Base-by-base conservation (phyloP, 2,113 vertebrate genomes). In the Gymnorhina tibicen region DNA sequence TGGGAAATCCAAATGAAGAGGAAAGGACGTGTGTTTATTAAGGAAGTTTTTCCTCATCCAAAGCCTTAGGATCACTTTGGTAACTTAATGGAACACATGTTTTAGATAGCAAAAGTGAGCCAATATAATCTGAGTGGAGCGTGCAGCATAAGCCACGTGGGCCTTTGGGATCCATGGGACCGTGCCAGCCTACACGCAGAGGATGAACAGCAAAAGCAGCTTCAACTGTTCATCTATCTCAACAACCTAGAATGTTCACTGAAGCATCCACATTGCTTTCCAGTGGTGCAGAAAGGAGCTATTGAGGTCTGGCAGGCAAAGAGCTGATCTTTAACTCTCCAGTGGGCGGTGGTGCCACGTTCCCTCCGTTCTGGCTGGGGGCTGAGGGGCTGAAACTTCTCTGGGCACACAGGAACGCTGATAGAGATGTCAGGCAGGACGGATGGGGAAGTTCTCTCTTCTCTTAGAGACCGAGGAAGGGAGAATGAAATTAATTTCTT, bases 271-370 rank as follows among this genome's bases (percentile, higher is more conserved):
- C 53, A 5, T 32, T 64, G 82, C 73, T 91, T 82, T 93, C 64
- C 95, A 87, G 87, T 72, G 78, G 76, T 86, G 89, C 95, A 95
- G 95, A 93, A 82, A 96, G 67, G 94, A 81, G 73, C 87, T 64
- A 35, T n/a, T 92, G 92, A 60, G 50, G 64, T 80, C 39, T 95
- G 93, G 92, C 91, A 94, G 93, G 37, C 72, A 21, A 70, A 91
- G 63, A 73, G 70, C 67, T 91, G 86, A 85, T 89, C 84, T 87
- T 77, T 46, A 82, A 50, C 93, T 93, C 83, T 87, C 39, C 88
- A 91, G 82, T 82, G 78, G 60, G 64, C 3, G 0, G 12, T 77
- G 35, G 11, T 62, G 77, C 42, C 0, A 0, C 0, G 0, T 58
- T 67, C 8, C 0, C 84, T 91, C 60, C 5, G 0, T 37, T 58